A percentile compares a stretch with the other conserved stretches of the same genome.
Conservation (phyloP, 2,797 vertebrate genomes). For the Sorex maritimensis region DNA sequence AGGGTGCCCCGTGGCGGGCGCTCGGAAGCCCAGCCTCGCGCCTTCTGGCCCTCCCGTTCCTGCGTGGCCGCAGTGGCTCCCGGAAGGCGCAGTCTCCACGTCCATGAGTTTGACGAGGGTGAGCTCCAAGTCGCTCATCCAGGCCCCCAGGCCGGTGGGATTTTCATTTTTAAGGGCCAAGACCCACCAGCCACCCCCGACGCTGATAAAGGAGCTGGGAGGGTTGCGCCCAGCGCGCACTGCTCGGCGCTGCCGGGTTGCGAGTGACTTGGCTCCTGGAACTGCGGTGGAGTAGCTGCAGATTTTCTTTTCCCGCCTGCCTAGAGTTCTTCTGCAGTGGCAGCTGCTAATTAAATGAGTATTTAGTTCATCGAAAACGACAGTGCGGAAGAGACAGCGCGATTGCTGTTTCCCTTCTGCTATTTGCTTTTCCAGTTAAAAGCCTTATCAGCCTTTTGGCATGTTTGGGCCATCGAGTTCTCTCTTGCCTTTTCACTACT, state of each 20-base stretch:
- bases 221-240: background rate
- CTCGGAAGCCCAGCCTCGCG: background rate
- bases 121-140: no score
- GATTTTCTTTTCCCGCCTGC: background rate
- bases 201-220: background rate
- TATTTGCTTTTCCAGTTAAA: background rate
- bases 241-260: no score
- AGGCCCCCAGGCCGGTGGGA: background rate
- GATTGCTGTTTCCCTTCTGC: background rate
- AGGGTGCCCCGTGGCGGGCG: background rate
- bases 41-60: background rate
- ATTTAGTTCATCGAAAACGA: background rate
- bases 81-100: background rate
- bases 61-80: background rate
- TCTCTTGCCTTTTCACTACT: background rate
- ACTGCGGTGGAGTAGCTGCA: background rate
- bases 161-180: slow-evolving; percentile 27
- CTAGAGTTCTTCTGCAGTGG: background rate
- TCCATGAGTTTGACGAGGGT: background rate
- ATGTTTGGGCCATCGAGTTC: background rate
- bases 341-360: background rate
- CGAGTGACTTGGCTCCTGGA: background rate
- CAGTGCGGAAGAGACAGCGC: background rate
- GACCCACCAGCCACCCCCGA: background rate
- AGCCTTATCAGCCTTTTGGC: background rate